phyloP scores from a whole-genome alignment of 2,797 vertebrate species.

The Sparus aurata region DNA sequence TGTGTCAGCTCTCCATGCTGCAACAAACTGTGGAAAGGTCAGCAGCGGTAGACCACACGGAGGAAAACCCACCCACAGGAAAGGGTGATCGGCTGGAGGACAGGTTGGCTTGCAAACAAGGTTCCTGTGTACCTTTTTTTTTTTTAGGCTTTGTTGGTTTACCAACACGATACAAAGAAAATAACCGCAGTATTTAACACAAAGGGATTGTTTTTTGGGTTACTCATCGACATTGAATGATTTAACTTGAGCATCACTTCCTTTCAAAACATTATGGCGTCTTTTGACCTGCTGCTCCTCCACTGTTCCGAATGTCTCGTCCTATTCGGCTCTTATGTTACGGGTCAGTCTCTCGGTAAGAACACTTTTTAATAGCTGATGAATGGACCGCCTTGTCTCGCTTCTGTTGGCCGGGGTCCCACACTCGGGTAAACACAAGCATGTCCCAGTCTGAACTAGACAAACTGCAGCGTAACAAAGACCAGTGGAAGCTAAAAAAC shows the following conservation, averaged over 20 bases:
- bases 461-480: conserved; percentile 13
- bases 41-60: conserved; percentile 21
- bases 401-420: conserved; percentile 4
- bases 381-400: conserved; percentile 30
- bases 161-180: conserved; percentile 22
- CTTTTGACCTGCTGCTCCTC: background rate
- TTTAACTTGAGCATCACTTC: background rate
- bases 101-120: conserved; percentile 42
- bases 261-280: background rate
- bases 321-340: background rate
- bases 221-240: background rate
- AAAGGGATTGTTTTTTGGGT: too few relatives aligned
- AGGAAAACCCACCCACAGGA: conserved; percentile 56
- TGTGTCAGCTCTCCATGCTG: conserved; percentile 44
- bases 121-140: conserved; percentile 39
- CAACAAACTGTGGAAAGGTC: conserved; percentile 53
- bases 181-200: background rate
- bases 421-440: conserved; percentile 33
- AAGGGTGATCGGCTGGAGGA: conserved; percentile 51
- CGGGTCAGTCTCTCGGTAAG: conserved; percentile 3
- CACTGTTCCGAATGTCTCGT: background rate
- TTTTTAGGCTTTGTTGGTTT: conserved; percentile 39
- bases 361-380: conserved; percentile 22
- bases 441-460: conserved; percentile 16
- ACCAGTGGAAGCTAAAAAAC: background rate